Conservation (phyloP, 2,888 invertebrate species). For the Hermodice carunculata region DNA sequence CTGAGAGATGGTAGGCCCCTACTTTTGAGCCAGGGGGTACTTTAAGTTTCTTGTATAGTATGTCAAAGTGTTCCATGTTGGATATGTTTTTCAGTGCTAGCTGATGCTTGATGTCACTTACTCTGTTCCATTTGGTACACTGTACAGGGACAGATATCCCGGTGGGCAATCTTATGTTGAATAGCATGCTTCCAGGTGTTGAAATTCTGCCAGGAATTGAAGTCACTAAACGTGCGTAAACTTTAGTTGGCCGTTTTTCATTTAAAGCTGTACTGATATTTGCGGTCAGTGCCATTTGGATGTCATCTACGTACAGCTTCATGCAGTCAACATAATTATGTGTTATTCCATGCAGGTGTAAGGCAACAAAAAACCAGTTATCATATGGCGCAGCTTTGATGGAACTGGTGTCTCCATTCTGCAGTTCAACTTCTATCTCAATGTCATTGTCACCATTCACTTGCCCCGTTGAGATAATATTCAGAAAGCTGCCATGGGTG, state of each 20-base stretch:
- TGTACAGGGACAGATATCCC: no score
- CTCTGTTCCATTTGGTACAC: no score
- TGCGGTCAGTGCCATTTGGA: not conserved
- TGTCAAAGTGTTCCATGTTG: no score
- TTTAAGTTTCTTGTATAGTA: constrained; percentile 2
- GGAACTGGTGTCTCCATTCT: not conserved
- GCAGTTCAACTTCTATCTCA: not conserved
- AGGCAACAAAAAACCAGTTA: constrained; percentile 57
- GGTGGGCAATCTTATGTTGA: no score
- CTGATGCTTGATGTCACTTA: not conserved
- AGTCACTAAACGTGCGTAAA: no score
- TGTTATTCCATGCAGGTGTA: constrained; percentile 55
- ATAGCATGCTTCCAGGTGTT: no score
- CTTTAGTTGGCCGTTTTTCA: no score
- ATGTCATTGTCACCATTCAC: not conserved
- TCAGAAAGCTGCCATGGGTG: not conserved
- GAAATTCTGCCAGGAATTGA: no score
- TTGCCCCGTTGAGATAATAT: not conserved
- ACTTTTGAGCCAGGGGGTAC: constrained; percentile 1
- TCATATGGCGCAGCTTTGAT: constrained; percentile 40
- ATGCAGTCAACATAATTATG: constrained; percentile 56
- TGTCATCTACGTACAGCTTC: constrained; percentile 34
- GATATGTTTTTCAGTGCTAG: no score
- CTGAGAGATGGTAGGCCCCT: not conserved
- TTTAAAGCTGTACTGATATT: no score